phyloP scores from a whole-genome alignment of 35 echinoderm and acorn worm genomes.

The Apostichopus californicus region DNA sequence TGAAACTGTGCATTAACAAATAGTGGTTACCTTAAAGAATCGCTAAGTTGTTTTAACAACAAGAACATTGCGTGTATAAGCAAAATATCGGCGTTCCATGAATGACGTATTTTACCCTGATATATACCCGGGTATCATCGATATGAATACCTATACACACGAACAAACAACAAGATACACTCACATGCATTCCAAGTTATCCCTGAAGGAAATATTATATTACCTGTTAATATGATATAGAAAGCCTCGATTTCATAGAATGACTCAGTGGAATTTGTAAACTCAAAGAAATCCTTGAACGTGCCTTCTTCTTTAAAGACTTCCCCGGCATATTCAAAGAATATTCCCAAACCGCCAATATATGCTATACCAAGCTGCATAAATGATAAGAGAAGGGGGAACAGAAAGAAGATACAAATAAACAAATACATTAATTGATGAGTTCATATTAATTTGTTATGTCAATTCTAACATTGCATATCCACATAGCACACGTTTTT shows the following conservation, averaged over 20 bases:
- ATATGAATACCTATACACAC: too few species aligned
- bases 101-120: too few species aligned
- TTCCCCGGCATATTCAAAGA: not conserved
- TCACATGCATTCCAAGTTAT: not conserved
- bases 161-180: too few species aligned
- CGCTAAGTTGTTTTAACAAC: too few species aligned
- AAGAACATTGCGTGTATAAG: too few species aligned
- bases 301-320: constrained; percentile 25
- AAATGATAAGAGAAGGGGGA: not conserved
- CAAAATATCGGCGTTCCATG: too few species aligned
- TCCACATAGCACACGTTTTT: too few species aligned
- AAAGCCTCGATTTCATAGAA: constrained; percentile 44
- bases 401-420: not conserved
- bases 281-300: constrained; percentile 32
- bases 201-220: not conserved
- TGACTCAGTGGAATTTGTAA: constrained; percentile 27
- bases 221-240: constrained; percentile 15
- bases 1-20: too few species aligned
- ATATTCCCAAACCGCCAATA: constrained; percentile 24
- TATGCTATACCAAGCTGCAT: constrained; percentile 38
- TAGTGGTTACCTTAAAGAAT: too few species aligned
- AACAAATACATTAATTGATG: not conserved
- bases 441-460: not conserved
- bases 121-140: too few species aligned
- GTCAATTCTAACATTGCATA: too few species aligned